Evolutionary conservation across 1,140 invertebrate genomes (phyloP).

Genomic region (Varroa destructor): DNA sequence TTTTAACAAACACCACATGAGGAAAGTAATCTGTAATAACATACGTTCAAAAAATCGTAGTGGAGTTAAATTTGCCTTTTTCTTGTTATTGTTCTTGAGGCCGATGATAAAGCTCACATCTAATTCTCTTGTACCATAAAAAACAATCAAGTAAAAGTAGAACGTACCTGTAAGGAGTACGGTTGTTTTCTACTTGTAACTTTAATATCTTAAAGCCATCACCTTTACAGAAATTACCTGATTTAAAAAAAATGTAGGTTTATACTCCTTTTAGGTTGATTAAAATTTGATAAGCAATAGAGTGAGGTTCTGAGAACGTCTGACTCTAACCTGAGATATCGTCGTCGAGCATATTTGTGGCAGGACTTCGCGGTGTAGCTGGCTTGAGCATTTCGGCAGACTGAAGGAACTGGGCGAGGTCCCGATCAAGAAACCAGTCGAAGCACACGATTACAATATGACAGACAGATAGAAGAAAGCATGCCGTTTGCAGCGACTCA

Average conservation of each 20-base stretch:
- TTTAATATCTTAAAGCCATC: too few species aligned
- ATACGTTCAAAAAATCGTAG: too few species aligned
- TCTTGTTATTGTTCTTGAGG: too few species aligned
- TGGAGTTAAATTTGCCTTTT: too few species aligned
- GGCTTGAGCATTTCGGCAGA: constrained; percentile 24
- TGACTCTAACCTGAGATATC: constrained; percentile 1
- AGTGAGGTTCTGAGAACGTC: too few species aligned
- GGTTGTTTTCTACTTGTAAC: too few species aligned
- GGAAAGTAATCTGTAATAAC: constrained; percentile 22
- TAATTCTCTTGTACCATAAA: neutral
- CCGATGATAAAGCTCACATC: neutral
- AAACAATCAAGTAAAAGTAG: neutral
- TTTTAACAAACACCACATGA: constrained; percentile 20
- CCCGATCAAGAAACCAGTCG: constrained; percentile 22
- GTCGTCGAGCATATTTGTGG: constrained; percentile 20
- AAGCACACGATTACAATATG: constrained; percentile 6
- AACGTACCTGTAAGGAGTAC: too few species aligned
- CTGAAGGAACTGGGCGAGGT: constrained; percentile 20
- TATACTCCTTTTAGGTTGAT: too few species aligned
- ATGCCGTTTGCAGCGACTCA: constrained; percentile 18
- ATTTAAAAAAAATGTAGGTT: too few species aligned
- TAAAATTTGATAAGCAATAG: too few species aligned
- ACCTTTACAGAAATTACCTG: too few species aligned
- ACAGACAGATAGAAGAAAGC: constrained; percentile 7
- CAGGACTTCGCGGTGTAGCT: neutral